Conservation (phyloP, 2,113 vertebrate genomes). For the Synchiropus splendidus region DNA sequence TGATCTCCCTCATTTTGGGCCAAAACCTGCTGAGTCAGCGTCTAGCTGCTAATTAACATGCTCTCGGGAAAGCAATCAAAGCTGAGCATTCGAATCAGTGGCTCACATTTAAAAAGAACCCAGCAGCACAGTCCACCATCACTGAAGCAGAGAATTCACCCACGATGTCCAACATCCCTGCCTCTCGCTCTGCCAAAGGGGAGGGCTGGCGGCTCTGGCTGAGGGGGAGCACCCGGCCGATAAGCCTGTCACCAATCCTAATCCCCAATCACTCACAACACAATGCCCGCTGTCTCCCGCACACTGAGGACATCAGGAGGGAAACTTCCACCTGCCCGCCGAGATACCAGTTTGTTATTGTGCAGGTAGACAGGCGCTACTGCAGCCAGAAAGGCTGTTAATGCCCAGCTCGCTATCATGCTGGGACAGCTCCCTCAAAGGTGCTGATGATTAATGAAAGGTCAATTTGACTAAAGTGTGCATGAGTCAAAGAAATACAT, state of each 20-base stretch:
- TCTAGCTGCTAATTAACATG: constrained; percentile 41
- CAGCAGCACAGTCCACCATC: constrained; percentile 18
- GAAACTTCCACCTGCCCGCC: constrained; percentile 54
- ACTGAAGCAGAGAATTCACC: constrained; percentile 6
- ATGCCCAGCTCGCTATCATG: constrained; percentile 28
- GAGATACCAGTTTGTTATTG: constrained; percentile 59
- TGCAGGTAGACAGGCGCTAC: constrained; percentile 27
- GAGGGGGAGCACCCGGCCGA: constrained; percentile 25
- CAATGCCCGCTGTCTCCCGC: constrained; percentile 48
- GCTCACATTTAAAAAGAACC: constrained; percentile 6
- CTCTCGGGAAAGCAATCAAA: constrained; percentile 34
- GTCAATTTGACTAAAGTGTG: constrained; percentile 27
- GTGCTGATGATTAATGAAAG: constrained; percentile 48
- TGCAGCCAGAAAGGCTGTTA: constrained; percentile 3
- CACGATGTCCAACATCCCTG: background rate
- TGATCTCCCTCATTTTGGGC: constrained; percentile 19
- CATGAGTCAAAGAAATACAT: too few species aligned
- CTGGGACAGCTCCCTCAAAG: constrained; percentile 21
- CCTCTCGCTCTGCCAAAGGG: constrained; percentile 5
- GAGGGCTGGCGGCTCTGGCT: constrained; percentile 8
- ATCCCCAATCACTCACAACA: constrained; percentile 60
- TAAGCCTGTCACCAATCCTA: constrained; percentile 59
- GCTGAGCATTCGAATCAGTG: constrained; percentile 23
- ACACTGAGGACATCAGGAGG: constrained; percentile 46
- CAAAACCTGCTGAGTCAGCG: constrained; percentile 29